These are phyloP conservation scores for Boulengeromyrus knoepffleri DNA, from an alignment of 2,113 vertebrate genomes.

Conservation along the genomic window DNA sequence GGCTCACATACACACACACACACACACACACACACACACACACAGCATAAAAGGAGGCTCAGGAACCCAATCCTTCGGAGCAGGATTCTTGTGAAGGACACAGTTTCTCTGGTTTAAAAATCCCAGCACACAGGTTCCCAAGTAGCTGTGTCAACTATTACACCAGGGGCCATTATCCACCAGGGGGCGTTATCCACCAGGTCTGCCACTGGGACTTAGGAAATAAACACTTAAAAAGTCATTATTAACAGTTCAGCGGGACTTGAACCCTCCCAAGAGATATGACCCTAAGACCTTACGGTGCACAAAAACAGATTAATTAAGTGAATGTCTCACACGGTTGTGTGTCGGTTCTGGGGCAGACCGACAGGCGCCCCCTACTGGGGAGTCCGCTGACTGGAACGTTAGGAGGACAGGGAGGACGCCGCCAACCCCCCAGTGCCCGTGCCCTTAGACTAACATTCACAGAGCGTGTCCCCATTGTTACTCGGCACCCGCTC, in stretches of 20 bases:
- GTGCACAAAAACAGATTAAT: background rate
- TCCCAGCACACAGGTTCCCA: background rate
- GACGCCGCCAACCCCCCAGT: constrained; percentile 39
- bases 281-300: background rate
- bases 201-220: background rate
- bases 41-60: constrained; percentile 65
- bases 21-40: constrained; percentile 32
- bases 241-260: background rate
- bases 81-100: background rate
- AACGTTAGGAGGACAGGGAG: constrained; percentile 47
- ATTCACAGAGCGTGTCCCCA: constrained; percentile 60
- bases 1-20: constrained; percentile 39
- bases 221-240: background rate
- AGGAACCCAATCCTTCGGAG: constrained; percentile 47
- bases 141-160: background rate
- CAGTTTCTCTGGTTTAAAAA: background rate
- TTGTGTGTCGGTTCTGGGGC: background rate
- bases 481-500: constrained; percentile 56
- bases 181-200: background rate
- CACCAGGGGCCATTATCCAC: background rate
- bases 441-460: constrained; percentile 63
- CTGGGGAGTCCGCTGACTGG: background rate
- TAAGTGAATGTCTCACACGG: background rate
- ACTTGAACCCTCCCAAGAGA: background rate
- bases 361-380: background rate